Percentiles rank a stretch among this genome's conserved stretches.
Conservation (phyloP, 2,888 invertebrate genomes). For the Acrobasis consociella region DNA sequence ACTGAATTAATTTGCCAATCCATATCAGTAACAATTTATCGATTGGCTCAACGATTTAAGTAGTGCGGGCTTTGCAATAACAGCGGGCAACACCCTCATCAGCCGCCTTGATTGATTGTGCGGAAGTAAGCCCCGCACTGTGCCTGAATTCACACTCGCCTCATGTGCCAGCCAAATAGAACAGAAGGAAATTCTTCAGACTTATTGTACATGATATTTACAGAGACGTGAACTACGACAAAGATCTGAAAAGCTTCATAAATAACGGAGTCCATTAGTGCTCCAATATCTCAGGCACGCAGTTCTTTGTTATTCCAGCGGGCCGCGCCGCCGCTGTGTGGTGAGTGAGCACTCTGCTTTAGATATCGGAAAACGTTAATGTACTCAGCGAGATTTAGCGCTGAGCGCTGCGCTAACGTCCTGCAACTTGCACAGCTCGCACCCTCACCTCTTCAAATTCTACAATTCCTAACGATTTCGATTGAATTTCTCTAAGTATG, state of each 20-base stretch:
- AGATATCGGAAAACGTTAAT: conserved; percentile 80
- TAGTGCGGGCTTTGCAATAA: conserved; percentile 56
- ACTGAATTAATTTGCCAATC: conserved; percentile 52
- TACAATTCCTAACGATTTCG: conserved; percentile 34
- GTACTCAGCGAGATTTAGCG: conserved; percentile 71
- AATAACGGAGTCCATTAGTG: conserved; percentile 72
- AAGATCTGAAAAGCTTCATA: conserved; percentile 60
- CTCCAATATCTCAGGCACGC: conserved; percentile 71
- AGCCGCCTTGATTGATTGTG: conserved; percentile 72
- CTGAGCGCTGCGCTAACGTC: conserved; percentile 48
- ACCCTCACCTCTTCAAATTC: conserved; percentile 35
- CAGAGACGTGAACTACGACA: conserved; percentile 42
- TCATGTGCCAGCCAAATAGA: conserved; percentile 32
- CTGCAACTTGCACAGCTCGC: conserved; percentile 40
- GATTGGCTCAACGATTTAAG: conserved; percentile 55
- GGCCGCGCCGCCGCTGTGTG: conserved; percentile 45
- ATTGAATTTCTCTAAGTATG: conserved; percentile 12
- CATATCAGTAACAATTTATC: conserved; percentile 52
- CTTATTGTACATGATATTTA: conserved; percentile 35
- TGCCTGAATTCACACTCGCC: conserved; percentile 43
- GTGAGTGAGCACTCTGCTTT: conserved; percentile 65
- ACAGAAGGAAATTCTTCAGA: conserved; percentile 25
- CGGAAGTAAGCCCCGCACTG: conserved; percentile 66
- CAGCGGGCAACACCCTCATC: conserved; percentile 59
- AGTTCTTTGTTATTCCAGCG: conserved; percentile 78